Base-by-base conservation (phyloP, 2,888 invertebrate genomes). In the Phyllotreta cruciferae region DNA sequence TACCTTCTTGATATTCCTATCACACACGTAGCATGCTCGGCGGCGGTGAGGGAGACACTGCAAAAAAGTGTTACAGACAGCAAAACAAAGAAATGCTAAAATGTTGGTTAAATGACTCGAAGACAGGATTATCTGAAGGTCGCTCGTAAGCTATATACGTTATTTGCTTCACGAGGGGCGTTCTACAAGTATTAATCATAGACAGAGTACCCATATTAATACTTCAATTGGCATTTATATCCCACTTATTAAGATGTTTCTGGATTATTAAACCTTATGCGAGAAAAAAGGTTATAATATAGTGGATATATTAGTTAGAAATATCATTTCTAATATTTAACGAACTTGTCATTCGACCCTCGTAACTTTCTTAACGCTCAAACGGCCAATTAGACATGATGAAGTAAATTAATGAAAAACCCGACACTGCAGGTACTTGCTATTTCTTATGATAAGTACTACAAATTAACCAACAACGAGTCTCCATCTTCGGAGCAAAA, bases 11-110 rank as follows among this genome's bases (percentile, higher is more conserved):
- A 70, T 74, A 74, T 74, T 74, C 72, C 68, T 54, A 66, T 66
- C 72, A 71, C 71, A 71, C 66, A 70, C 66, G 64, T 50, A 56
- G 54, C 53, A 62, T 66, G 67, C 57, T 56, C 60, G 63, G 53
- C 63, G 50, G 66, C 66, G 67, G 67, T 63, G 71, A 68, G 67
- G 70, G 71, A 68, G 67, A 71, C 70, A 50, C 61, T 65, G 69
- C 62, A 73, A 74, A 74, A 74, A 74, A 73, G 71, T 74, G 74
- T 74, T 72, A 72, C 74, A 73, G 74, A 74, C 74, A 69, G 70
- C 70, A 72, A 74, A 75, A 74, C 75, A 75, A 75, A 74, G 74
- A 74, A 70, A 73, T 71, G 65, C 63, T 69, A 67, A 75, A 73
- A 72, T 66, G 71, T 66, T 61, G 70, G 70, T 67, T 71, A 71